Evolutionary conservation across 1,140 invertebrate species (phyloP), one percentile per base, ranked within the genome.

Genomic region (Drosophila neocordata): DNA sequence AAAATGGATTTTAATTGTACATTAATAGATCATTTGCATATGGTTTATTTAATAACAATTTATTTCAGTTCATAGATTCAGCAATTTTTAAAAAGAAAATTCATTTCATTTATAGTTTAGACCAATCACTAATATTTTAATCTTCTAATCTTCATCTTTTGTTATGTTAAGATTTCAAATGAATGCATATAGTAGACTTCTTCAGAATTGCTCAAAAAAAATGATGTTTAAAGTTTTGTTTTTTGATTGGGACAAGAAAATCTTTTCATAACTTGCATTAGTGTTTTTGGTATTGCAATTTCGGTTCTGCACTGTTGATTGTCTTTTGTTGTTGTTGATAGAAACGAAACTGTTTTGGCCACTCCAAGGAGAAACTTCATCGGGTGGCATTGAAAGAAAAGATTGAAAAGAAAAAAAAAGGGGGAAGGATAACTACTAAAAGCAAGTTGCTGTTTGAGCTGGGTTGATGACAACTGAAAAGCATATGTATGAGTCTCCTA

Each of bases 391-490:
- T 15, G 41, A 15, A 8, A 13, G n/a, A n/a, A n/a, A 41, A n/a
- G 38, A 13, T 0, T 6, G 8, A 7, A 15, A 18, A 18, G 8
- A 20, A 48, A n/a, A 38, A 38, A n/a, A 38, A n/a, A 6, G 5
- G 7, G 4, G 7, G 1, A 31, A 6, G 27, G 27, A 6, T 3
- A 31, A 7, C 22, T 31, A n/a, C 15, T 20, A 20, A 20, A 48
- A 48, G 41, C 41, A 20, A 48, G 41, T 48, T 48, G 41, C 15
- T 11, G 41, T 48, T 48, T 9, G 41, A 18, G 41, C 15, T 11
- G 41, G 20, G 41, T 48, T 48, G 41, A 18, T 18, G 41, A 48
- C 41, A 48, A 48, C 41, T 20, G 41, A 20, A 48, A 18, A 48
- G 41, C 15, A 48, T 48, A 48, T 48, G 41, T 48, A 48, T 8